Evolutionary conservation across 2,113 vertebrate genomes (phyloP), one percentile per base, ranked within the genome.

Genomic region (Leuciscus idus): DNA sequence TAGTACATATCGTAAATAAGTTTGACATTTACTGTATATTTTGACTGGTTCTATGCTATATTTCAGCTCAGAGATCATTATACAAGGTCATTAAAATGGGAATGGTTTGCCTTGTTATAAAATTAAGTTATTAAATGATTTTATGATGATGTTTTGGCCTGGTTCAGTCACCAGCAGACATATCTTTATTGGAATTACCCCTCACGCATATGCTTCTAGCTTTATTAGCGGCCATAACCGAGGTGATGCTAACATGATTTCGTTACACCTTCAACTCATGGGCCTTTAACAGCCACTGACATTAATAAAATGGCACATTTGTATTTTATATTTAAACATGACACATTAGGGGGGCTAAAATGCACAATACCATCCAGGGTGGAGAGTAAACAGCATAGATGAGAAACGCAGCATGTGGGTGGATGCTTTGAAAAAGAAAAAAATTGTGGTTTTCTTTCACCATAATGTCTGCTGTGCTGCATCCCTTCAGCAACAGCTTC

Each of bases 381-480:
- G 12, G 7, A 26, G 46, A 62, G 78, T 52, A 77, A 87, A 78
- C 83, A 77, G 59, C n/a, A 55, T 48, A 39, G 62, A 33, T 70
- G 33, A 80, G 84, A 73, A 52, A 48, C 64, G 10, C 59, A 9
- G 75, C 62, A 83, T 43, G 83, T 62, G 73, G 86, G 83, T n/a
- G 83, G 76, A 85, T 83, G 78, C 74, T 59, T 84, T 74, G 33
- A 59, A 84, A 57, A 33, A 28, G 48, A 57, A 78, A 52, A 61
- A 82, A 86, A 28, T 59, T 7, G 13, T 28, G 77, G 59, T 78
- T 72, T 52, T 84, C 46, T 75, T 64, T 59, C 36, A 52, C 72
- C 4, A 52, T 33, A 73, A 88, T 76, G 61, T 15, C 59, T 86
- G 75, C 62, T 52, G 68, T 33, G 62, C 73, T 77, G 33, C 48